These are phyloP conservation scores for Eupithecia subumbrata DNA, from an alignment of 2,888 invertebrate genomes.

Conservation along the genomic window DNA sequence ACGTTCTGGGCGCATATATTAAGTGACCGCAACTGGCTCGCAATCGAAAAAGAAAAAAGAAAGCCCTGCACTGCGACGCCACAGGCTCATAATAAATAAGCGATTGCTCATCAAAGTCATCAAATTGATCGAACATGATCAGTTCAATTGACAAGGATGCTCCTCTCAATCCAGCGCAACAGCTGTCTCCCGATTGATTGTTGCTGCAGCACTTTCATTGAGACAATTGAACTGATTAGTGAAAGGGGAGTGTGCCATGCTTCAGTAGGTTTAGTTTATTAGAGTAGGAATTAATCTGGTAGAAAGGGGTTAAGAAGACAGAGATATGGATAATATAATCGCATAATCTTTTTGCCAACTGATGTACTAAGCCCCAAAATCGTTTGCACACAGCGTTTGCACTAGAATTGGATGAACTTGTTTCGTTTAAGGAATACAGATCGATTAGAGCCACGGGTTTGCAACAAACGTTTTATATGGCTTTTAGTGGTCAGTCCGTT, in stretches of 20 bases:
- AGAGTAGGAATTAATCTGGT: background rate
- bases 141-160: conserved; percentile 37
- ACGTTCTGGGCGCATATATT: background rate
- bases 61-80: background rate
- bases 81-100: background rate
- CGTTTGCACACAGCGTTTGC: background rate
- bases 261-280: conserved; percentile 33
- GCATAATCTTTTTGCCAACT: background rate
- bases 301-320: background rate
- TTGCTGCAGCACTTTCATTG: conserved; percentile 67
- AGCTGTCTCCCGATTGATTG: conserved; percentile 61
- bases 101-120: background rate
- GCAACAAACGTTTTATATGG: background rate
- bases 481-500: background rate
- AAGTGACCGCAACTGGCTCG: background rate
- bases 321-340: background rate
- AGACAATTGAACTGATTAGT: conserved; percentile 73
- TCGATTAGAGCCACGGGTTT: background rate
- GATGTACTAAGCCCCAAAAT: background rate
- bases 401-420: background rate
- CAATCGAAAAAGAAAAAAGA: background rate
- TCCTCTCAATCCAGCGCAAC: conserved; percentile 50
- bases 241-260: conserved; percentile 52
- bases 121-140: background rate
- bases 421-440: background rate